Percentiles rank a stretch among this genome's conserved stretches.
Conservation (phyloP, 2,797 vertebrate genomes). For the Alcedo atthis region DNA sequence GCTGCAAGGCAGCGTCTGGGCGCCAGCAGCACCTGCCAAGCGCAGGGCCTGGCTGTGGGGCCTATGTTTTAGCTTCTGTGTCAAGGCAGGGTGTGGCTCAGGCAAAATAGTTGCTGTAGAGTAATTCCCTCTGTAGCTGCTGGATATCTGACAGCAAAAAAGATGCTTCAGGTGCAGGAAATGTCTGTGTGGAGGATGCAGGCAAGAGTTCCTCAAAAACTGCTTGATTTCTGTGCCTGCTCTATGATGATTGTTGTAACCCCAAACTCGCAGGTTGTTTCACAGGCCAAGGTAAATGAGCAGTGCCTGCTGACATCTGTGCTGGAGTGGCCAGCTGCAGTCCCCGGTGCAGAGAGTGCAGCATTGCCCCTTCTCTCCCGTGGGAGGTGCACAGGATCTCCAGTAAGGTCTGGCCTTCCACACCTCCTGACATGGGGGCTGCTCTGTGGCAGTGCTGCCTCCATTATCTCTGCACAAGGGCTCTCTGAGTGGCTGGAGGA, state of each 20-base stretch:
- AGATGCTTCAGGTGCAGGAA: not conserved
- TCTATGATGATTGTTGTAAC: not conserved
- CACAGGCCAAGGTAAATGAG: not conserved
- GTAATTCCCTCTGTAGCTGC: not conserved
- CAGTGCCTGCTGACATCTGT: not conserved
- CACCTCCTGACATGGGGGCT: accelerated
- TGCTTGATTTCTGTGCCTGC: not conserved
- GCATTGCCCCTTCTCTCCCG: accelerated
- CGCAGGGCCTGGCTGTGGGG: not conserved
- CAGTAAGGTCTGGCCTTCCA: not conserved
- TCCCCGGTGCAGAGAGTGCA: accelerated
- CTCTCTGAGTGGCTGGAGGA: not conserved
- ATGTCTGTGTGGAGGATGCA: not conserved
- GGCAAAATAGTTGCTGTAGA: not conserved
- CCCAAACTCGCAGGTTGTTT: conserved; percentile 24
- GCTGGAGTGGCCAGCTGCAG: accelerated
- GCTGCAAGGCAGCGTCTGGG: accelerated
- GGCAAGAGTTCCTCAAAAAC: not conserved
- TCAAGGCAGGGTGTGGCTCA: not conserved
- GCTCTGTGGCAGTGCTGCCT: not conserved
- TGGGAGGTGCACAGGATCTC: not conserved
- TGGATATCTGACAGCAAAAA: not conserved
- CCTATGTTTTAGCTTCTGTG: not conserved
- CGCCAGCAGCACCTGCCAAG: accelerated
- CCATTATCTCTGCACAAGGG: not conserved